These are phyloP conservation scores for Anticlea derivata DNA, from an alignment of 2,888 invertebrate species.

Conservation along the genomic window DNA sequence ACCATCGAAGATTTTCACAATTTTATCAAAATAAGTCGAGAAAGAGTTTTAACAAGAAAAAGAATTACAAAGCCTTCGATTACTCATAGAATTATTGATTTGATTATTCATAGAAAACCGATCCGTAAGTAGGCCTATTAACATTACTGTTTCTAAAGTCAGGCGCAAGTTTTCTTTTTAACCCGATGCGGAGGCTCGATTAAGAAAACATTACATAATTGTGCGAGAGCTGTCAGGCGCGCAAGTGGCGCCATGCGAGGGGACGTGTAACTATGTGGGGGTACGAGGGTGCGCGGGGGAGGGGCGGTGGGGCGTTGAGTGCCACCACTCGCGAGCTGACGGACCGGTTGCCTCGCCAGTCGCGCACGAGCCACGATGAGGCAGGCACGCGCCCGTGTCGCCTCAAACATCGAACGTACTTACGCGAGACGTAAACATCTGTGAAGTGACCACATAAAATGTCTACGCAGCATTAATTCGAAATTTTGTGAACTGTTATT, in stretches of 20 bases:
- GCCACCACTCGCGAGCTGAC: slow-evolving; percentile 69
- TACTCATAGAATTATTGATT: slow-evolving; percentile 31
- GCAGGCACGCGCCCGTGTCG: slow-evolving; percentile 67
- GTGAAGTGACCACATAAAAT: slow-evolving; percentile 65
- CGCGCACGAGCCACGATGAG: slow-evolving; percentile 73
- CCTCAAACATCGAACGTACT: slow-evolving; percentile 57
- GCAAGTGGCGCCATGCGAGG: slow-evolving; percentile 79
- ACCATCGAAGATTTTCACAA: too few species aligned
- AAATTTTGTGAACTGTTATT: slow-evolving; percentile 55
- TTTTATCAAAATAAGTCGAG: too few species aligned
- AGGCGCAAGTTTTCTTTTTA: slow-evolving; percentile 57
- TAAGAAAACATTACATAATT: slow-evolving; percentile 83
- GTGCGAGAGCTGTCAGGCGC: slow-evolving; percentile 70
- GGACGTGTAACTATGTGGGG: slow-evolving; percentile 77
- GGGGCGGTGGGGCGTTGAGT: slow-evolving; percentile 64
- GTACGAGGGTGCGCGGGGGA: slow-evolving; percentile 61
- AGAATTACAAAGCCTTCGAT: slow-evolving; percentile 46
- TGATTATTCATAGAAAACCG: slow-evolving; percentile 35
- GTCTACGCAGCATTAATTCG: slow-evolving; percentile 49
- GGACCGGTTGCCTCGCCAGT: slow-evolving; percentile 64
- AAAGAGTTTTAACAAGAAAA: too few species aligned
- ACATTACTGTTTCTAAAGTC: slow-evolving; percentile 45
- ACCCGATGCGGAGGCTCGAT: slow-evolving; percentile 69
- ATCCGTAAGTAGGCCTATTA: slow-evolving; percentile 39
- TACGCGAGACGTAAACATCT: slow-evolving; percentile 75